Conservation (phyloP, 1,140 invertebrate species). For the Apis dorsata region DNA sequence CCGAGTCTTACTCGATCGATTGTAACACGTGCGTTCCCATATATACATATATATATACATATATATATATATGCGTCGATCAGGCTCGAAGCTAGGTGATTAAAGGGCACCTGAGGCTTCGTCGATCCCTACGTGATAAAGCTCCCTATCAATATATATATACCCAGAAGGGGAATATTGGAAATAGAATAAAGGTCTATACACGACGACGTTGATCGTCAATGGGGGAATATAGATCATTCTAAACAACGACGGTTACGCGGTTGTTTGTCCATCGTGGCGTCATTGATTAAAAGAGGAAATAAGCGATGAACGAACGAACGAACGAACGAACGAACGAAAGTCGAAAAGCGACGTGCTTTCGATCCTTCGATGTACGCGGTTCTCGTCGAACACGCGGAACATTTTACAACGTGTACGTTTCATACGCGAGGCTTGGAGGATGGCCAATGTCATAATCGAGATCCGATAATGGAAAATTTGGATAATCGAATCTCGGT, state of each 20-base stretch:
- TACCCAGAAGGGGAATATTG: background rate
- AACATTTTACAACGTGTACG: conserved; percentile 3
- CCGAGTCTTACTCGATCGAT: background rate
- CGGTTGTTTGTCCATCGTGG: background rate
- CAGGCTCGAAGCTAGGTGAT: background rate
- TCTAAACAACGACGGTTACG: background rate
- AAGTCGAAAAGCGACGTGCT: background rate
- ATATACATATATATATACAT: too few species aligned
- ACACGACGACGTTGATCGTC: background rate
- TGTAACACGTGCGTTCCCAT: background rate
- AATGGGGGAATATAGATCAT: background rate
- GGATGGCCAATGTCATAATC: conserved; percentile 13
- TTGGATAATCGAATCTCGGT: conserved; percentile 12
- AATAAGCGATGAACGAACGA: too few species aligned
- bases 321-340: too few species aligned
- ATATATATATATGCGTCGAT: too few species aligned
- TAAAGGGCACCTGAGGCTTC: background rate
- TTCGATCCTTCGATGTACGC: background rate
- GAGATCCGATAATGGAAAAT: conserved; percentile 30
- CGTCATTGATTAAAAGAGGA: background rate
- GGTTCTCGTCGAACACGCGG: background rate
- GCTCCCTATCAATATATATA: background rate
- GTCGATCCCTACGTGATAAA: background rate
- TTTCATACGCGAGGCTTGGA: background rate
- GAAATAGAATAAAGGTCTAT: conserved; percentile 30